Evolutionary conservation across 2,797 vertebrate species (phyloP).

Genomic region (Borostomias antarcticus): DNA sequence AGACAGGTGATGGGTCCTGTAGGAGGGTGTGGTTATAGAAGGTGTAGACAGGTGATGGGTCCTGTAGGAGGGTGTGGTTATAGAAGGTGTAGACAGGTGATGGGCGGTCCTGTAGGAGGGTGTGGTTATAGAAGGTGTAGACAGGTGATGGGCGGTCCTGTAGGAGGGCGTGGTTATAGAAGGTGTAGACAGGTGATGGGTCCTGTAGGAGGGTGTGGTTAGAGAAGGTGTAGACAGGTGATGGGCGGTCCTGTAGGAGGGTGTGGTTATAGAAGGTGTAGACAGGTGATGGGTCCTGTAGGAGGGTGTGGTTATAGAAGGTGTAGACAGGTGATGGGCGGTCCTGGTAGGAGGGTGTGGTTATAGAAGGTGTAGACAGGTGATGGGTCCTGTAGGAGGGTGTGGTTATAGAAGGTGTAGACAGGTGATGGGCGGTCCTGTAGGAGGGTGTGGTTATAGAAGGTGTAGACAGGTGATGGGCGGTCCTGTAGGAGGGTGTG

Average conservation of each 20-base stretch:
- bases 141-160: background rate
- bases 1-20: background rate
- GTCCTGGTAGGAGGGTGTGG: conserved; percentile 9
- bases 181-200: background rate
- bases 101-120: conserved; percentile 82
- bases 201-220: conserved; percentile 40
- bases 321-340: background rate
- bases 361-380: conserved; percentile 74
- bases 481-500: background rate
- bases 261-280: no score
- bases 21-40: background rate
- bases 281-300: background rate
- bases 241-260: conserved; percentile 81
- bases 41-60: background rate
- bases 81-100: conserved; percentile 72
- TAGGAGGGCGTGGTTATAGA: background rate
- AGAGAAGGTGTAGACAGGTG: conserved; percentile 73
- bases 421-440: background rate
- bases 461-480: background rate
- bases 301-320: background rate
- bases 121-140: no score
- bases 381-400: no score
- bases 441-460: background rate
- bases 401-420: conserved; percentile 80
- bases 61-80: conserved; percentile 53